Evolutionary conservation across 2,113 vertebrate genomes (phyloP), one percentile per base, ranked within the genome.

Genomic region (Garra rufa): DNA sequence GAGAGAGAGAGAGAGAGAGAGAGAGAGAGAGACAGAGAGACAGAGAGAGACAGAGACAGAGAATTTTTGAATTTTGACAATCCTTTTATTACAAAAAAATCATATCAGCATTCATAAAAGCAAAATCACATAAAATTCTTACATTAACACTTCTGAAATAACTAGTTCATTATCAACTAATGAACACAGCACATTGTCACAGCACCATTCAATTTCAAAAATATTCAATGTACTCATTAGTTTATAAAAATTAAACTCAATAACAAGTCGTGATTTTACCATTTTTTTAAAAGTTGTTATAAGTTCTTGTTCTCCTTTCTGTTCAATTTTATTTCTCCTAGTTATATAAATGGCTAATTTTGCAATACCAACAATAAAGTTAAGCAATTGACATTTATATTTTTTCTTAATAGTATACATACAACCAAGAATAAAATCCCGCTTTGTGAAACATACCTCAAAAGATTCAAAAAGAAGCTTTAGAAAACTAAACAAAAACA

Each of bases 271-370:
- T 67, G 63, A 67, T 67, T 70, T 69, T 41, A 41, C 34, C 30
- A 11, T 41, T 69, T n/a, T n/a, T n/a, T n/a, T n/a, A 69, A 69
- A 41, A 69, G 7, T 6, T 38, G 15, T 1, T 41, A 69, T 19
- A 41, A 43, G 34, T n/a, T 70, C 19, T 70, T 70, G 34, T 1
- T 43, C 38, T 21, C 34, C 8, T 70, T 70, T 70, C 67, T 43
- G 38, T n/a, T 70, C 34, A 41, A 70, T 41, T 71, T 13, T 43
- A n/a, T 44, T 24, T 43, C 38, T 43, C 38, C 19, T 24, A 44
- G 69, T 44, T 71, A 71, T 6, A 43, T 70, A 41, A 41, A 70
- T 69, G 8, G 63, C 63, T 67, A 38, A 34, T 67, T 67, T 67
- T 67, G 63, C 28, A 19, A 15, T 41, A 69, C 63, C 63, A 67